Base-by-base conservation (phyloP, 2,797 vertebrate genomes). In the Menidia menidia region DNA sequence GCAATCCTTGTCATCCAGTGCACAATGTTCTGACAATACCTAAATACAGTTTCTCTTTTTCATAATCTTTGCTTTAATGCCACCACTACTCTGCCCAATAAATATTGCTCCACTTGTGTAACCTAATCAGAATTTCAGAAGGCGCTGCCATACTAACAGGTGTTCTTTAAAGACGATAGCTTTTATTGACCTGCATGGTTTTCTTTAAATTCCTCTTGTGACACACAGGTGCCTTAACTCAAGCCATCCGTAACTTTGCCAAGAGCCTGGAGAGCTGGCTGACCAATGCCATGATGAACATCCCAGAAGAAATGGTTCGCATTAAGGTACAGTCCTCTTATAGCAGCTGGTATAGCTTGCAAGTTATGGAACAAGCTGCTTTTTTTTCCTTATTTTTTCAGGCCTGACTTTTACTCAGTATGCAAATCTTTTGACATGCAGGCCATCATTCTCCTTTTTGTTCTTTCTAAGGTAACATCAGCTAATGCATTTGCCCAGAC, bases 181-280 rank as follows among this genome's bases (percentile, higher is more conserved):
- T 25, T 8, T 2, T 19, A 57, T 12, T 11, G 39, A 19, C 55
- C 19, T 47, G 16, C n/a, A 45, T 19, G 3, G 3, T 30, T 47
- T n/a, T 48, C 25, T 33, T 51, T 44, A n/a, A 52, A 19, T n/a
- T 25, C 2, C 30, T 13, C 35, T 62, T 72, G 16, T 25, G 43
- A 30, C 68, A 3, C 48, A 7, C 30, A 98, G 97, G 97, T 97
- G 96, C 97, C 96, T 96, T 98, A 96, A 98, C 97, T 75, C 97
- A 98, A 96, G 97, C 96, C 78, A 97, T 98, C 84, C 95, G 97
- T 65, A 98, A 97, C 88, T 97, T 97, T 91, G 97, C 97, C 92
- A 98, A 98, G 90, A 97, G 96, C 86, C 92, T 98, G 87, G 97
- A 98, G 88, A 97, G 96, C 91, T 98, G 97, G 97, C 87, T 98